These are phyloP conservation scores for Champsocephalus esox DNA, from an alignment of 2,797 vertebrate species.

Conservation along the genomic window DNA sequence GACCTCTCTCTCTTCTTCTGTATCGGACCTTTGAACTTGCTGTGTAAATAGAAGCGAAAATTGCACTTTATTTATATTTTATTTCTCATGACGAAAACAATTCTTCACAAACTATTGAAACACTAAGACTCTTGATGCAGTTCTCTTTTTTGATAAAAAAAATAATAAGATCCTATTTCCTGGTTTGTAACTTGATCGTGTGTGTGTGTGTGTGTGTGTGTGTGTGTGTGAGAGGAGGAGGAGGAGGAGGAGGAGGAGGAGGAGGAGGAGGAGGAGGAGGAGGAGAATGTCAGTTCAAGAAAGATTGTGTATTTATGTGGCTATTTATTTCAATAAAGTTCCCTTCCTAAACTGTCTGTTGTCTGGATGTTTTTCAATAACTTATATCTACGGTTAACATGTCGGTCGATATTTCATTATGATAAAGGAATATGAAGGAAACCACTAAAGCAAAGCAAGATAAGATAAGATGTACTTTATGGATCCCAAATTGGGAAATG, in stretches of 20 bases:
- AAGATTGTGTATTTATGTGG: constrained; percentile 86
- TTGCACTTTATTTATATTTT: constrained; percentile 84
- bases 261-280: constrained; percentile 9
- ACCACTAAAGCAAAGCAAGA: not conserved
- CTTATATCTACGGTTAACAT: not conserved
- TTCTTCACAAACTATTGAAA: constrained; percentile 66
- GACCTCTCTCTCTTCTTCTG: constrained; percentile 18
- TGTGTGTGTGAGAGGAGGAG: constrained; percentile 38
- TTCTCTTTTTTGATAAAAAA: constrained; percentile 74
- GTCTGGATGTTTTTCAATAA: constrained; percentile 18
- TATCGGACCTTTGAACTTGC: constrained; percentile 59
- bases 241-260: not conserved
- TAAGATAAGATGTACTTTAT: too few species aligned
- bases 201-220: constrained; percentile 44
- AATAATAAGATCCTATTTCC: constrained; percentile 58
- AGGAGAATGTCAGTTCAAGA: constrained; percentile 59
- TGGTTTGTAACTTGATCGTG: constrained; percentile 80
- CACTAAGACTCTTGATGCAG: constrained; percentile 76
- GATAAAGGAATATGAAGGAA: not conserved
- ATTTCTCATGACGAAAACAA: constrained; percentile 64
- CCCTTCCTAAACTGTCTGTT: constrained; percentile 72
- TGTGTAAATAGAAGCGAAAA: constrained; percentile 71
- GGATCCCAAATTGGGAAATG: too few species aligned
- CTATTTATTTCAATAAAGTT: constrained; percentile 90
- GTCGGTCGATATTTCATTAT: not conserved